Evolutionary conservation across 2,888 invertebrate species (phyloP).

Genomic region (Vannuccia rotundouncinata): DNA sequence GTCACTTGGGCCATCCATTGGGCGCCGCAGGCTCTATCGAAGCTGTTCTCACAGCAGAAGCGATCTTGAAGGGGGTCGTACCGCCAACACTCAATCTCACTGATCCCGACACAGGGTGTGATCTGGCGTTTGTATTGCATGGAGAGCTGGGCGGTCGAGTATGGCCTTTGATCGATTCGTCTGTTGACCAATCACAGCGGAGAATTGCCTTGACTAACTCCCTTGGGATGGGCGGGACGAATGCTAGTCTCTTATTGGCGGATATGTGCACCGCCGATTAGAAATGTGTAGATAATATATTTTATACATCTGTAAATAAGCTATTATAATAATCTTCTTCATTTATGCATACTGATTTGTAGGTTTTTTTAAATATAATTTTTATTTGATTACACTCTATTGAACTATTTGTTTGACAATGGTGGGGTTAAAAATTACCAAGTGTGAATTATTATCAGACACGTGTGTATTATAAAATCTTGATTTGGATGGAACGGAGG

Average conservation of each 20-base stretch:
- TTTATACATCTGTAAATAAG: too few species aligned
- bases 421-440: too few species aligned
- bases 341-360: too few species aligned
- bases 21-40: slow-evolving; percentile 96
- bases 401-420: too few species aligned
- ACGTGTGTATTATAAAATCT: too few species aligned
- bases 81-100: slow-evolving; percentile 84
- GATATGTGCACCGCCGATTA: too few species aligned
- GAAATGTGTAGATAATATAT: too few species aligned
- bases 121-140: not conserved
- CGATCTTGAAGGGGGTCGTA: slow-evolving; percentile 68
- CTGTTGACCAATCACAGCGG: slow-evolving; percentile 35
- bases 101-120: slow-evolving; percentile 58
- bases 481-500: too few species aligned
- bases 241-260: slow-evolving; percentile 65
- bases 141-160: not conserved
- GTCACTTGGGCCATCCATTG: slow-evolving; percentile 75
- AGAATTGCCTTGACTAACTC: slow-evolving; percentile 83
- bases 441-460: too few species aligned
- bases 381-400: too few species aligned
- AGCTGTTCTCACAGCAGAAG: slow-evolving; percentile 73
- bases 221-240: slow-evolving; percentile 97
- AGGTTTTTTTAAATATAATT: too few species aligned
- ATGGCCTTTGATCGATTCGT: not conserved
- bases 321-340: too few species aligned